Conservation (phyloP, 2,888 invertebrate genomes). For the Didymodactylos carnosus region DNA sequence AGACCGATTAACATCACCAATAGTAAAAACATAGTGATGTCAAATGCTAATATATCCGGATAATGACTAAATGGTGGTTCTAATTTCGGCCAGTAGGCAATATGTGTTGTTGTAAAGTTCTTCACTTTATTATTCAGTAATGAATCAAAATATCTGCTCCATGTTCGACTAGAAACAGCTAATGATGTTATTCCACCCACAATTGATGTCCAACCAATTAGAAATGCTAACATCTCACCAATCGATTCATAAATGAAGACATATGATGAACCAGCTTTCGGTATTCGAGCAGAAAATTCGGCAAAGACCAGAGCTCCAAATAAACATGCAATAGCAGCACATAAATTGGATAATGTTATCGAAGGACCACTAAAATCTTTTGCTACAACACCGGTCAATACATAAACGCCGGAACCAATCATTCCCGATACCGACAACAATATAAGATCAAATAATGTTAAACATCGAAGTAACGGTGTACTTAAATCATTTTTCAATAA, state of each 20-base stretch:
- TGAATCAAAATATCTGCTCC: slow-evolving; percentile 6
- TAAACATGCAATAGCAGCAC: slow-evolving; percentile 10
- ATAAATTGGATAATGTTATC: not conserved
- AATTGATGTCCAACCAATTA: not conserved
- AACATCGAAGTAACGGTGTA: not conserved
- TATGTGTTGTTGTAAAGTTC: not conserved
- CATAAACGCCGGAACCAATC: slow-evolving; percentile 13
- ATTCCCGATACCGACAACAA: slow-evolving; percentile 6
- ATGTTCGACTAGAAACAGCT: slow-evolving; percentile 5
- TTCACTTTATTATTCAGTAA: not conserved
- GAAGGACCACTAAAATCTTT: not conserved
- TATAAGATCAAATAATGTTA: slow-evolving; percentile 1
- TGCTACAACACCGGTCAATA: slow-evolving; percentile 10
- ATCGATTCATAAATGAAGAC: slow-evolving; percentile 10
- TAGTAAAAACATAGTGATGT: not conserved
- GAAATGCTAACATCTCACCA: slow-evolving; percentile 7
- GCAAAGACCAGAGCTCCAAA: slow-evolving; percentile 12
- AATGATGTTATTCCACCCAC: slow-evolving; percentile 2
- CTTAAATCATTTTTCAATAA: not conserved
- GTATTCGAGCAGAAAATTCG: slow-evolving; percentile 8
- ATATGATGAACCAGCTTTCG: slow-evolving; percentile 6
- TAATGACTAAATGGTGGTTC: slow-evolving; percentile 1
- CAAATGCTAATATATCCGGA: slow-evolving; percentile 5
- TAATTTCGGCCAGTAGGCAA: not conserved
- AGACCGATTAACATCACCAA: slow-evolving; percentile 3